Percentiles rank a stretch among this genome's conserved stretches.
phyloP scores from a whole-genome alignment of 2,888 invertebrate genomes.

The Didymodactylos carnosus region DNA sequence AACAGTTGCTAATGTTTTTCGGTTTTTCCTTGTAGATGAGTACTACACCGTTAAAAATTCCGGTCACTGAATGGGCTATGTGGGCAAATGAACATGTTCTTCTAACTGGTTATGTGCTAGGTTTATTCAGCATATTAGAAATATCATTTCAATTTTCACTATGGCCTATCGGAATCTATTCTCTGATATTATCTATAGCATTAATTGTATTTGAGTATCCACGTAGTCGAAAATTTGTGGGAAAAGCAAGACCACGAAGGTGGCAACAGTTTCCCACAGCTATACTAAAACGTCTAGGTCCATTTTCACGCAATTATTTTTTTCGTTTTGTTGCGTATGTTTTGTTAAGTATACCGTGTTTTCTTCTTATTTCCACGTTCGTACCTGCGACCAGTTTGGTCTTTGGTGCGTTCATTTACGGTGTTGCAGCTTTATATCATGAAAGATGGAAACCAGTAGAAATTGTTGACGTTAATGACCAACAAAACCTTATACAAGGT shows the following conservation, averaged over 20 bases:
- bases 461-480: not conserved
- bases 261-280: not conserved
- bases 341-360: not conserved
- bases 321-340: not conserved
- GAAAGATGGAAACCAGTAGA: not conserved
- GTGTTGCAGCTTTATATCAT: not conserved
- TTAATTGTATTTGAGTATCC: not conserved
- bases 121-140: not conserved
- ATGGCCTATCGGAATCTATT: not conserved
- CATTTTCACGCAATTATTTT: not conserved
- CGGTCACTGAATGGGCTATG: slow-evolving; percentile 1
- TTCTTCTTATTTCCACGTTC: not conserved
- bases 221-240: not conserved
- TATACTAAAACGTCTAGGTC: not conserved
- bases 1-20: too few relatives aligned
- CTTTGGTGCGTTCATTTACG: not conserved
- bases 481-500: too few relatives aligned
- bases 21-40: too few relatives aligned
- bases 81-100: not conserved
- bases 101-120: not conserved
- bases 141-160: not conserved
- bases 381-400: not conserved
- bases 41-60: too few relatives aligned
- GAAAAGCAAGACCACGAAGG: not conserved
- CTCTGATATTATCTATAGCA: not conserved